phyloP scores from a whole-genome alignment of 2,797 vertebrate genomes.

The Lophotriccus pileatus region DNA sequence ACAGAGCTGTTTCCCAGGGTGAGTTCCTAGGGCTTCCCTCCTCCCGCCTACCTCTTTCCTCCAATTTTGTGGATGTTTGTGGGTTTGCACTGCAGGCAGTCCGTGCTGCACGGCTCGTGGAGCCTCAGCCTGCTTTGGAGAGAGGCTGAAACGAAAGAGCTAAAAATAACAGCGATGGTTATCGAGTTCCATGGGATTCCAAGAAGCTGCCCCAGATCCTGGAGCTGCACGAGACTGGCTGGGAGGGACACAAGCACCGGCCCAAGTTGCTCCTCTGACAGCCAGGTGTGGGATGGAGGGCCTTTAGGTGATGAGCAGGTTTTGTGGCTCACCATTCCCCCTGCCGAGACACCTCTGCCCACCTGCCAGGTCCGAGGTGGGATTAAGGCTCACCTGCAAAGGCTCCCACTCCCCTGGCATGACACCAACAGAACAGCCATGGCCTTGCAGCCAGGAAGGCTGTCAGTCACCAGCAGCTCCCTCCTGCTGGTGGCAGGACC shows the following conservation, averaged over 20 bases:
- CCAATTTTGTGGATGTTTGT: constrained; percentile 32
- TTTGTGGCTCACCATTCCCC: accelerated
- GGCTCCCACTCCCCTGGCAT: background rate
- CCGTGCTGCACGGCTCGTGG: background rate
- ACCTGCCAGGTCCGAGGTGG: background rate
- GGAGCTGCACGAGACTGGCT: background rate
- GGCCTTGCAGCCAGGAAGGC: background rate
- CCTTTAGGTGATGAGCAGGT: background rate
- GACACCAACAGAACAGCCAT: background rate
- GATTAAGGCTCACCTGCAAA: background rate
- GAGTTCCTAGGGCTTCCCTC: constrained; percentile 17
- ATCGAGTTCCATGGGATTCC: background rate
- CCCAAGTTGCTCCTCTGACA: background rate
- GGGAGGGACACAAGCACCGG: background rate
- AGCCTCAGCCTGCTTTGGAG: background rate
- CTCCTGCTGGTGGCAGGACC: background rate
- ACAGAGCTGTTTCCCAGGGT: background rate
- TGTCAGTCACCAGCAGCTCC: background rate
- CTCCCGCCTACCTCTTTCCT: constrained; percentile 16
- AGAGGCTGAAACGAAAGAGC: background rate
- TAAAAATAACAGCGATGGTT: background rate
- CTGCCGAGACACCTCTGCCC: background rate
- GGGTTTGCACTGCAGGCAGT: background rate
- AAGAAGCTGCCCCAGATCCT: background rate
- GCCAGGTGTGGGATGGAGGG: background rate